phyloP scores from a whole-genome alignment of 1,140 invertebrate genomes.

The Aradophagus sp. region DNA sequence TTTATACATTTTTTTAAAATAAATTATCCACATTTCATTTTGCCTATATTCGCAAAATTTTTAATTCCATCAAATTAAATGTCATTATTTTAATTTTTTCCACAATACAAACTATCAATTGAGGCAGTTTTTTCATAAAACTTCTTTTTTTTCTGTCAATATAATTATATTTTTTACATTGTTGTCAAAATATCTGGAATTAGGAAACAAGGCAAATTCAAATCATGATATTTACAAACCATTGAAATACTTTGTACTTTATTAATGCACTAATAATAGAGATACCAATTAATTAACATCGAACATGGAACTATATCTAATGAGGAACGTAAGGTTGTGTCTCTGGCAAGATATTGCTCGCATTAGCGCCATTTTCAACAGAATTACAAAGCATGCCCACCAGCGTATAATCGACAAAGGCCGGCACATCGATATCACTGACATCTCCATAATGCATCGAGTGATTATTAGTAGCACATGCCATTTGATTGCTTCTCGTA shows the following conservation, averaged over 20 bases:
- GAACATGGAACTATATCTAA: constrained; percentile 51
- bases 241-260: constrained; percentile 57
- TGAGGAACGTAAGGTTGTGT: constrained; percentile 68
- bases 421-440: constrained; percentile 65
- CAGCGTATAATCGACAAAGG: constrained; percentile 72
- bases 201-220: no score
- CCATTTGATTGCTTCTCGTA: constrained; percentile 58
- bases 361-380: constrained; percentile 58
- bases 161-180: no score
- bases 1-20: no score
- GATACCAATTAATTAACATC: constrained; percentile 49
- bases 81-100: no score
- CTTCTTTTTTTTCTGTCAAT: no score
- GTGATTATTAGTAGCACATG: constrained; percentile 21
- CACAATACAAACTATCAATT: no score
- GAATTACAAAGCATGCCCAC: constrained; percentile 72
- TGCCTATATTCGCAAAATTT: no score
- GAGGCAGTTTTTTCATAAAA: no score
- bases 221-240: constrained; percentile 43
- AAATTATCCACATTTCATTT: no score
- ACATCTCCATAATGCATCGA: constrained; percentile 57
- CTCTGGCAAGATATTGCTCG: constrained; percentile 36
- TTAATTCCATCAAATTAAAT: no score
- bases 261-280: constrained; percentile 57
- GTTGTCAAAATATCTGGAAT: no score